Base-by-base conservation (phyloP, 2,797 vertebrate genomes). In the Spinus pinus region DNA sequence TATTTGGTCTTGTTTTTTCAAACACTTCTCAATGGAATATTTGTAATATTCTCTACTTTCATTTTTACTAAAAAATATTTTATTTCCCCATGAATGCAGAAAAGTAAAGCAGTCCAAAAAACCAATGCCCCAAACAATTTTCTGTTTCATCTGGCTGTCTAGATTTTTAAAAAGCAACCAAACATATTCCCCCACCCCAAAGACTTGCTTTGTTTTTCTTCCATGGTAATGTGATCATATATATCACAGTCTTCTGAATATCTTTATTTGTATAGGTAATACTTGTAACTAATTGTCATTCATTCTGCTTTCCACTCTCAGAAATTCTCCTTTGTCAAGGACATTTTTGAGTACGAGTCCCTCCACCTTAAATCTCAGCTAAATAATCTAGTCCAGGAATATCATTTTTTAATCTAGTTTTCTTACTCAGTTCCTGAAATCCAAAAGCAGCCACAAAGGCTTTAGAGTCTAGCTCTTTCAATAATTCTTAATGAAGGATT, bases 121-220 rank as follows among this genome's bases (percentile, higher is more conserved):
- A 74, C 9, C 60, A 96, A 72, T 35, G 49, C 33, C 82, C 12
- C 50, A 81, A 96, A 96, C 69, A 93, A 95, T 97, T 97, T 97
- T 97, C 91, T 96, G 95, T 96, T 97, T 97, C 93, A 95, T 81
- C 37, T 96, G 77, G 19, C 81, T 95, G 89, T 50, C 49, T 67
- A 69, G 33, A 17, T 91, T 87, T 77, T 66, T 18, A n/a, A 85
- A 85, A 93, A 83, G 20, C 17, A 86, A 81, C 82, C 8, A 79
- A 84, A 73, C 28, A 42, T 56, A 31, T 70, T 72, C 10, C 7
- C 30, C 6, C 10, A 69, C 10, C 12, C 11, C 30, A 69, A 33
- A 74, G 13, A 65, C 53, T 86, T 47, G 4, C 9, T 67, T 62
- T 77, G 21, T 23, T 67, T 79, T 70, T 89, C 64, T 54, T 81